Base-by-base conservation (phyloP, 2,888 invertebrate species). In the Pristionchus exspectatus region DNA sequence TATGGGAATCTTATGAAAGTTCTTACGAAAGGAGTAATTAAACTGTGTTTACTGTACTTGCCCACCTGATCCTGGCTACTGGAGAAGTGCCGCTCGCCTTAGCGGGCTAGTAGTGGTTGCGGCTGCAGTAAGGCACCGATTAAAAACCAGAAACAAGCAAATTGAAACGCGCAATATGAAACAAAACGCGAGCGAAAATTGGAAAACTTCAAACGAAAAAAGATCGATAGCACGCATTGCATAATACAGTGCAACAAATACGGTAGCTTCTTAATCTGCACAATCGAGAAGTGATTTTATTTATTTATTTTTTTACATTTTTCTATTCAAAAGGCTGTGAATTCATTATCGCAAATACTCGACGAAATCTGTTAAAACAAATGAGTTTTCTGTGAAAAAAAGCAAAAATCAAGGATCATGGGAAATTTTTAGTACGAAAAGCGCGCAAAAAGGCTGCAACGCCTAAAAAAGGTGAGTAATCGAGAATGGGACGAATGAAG, bases 401-500 rank as follows among this genome's bases (percentile, higher is more conserved):
- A 12, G 44, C 4, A 12, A 50, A 74, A 77, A 4, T 7, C 7
- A 44, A 12, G 44, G 9, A 44, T 7, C 44, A 4, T 77, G 44
- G 1, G 33, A 33, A 27, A n/a, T 3, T 66, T 10, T 12, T 24
- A 16, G 24, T 74, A 74, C 74, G 21, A 74, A 74, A 74, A 27
- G 38, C 74, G 21, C 74, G 38, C 7, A 74, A 74, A 69, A 69
- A 74, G 44, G 74, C 38, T 74, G 74, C 74, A 81, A n/a, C 54
- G 44, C 3, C 44, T n/a, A 44, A 27, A 81, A 81, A n/a, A 12
- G 81, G 81, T 81, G 81, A 44, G 81, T n/a, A 81, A 81, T 81
- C 50, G 3, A 3, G 44, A 50, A 50, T 12, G 10, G 33, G 30
- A 12, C n/a, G 33, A 54, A 44, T 12, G 50, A 81, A 81, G 27